Conservation (phyloP, 2,113 vertebrate species). For the Cynoglossus semilaevis region DNA sequence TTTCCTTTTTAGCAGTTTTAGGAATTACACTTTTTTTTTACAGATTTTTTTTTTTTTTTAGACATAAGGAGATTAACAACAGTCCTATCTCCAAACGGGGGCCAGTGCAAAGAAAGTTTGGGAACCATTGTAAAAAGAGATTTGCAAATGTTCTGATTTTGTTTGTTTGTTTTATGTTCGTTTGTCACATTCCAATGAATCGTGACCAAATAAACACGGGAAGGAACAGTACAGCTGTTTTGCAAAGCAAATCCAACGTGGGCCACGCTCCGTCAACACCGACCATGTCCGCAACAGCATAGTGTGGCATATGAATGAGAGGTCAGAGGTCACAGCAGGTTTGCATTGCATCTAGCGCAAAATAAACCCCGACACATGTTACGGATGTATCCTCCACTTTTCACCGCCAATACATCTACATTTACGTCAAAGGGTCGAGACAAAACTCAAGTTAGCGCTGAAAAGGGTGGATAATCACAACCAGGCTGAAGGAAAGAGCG, state of each 20-base stretch:
- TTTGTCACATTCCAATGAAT: constrained; percentile 44
- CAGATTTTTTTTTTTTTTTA: no score
- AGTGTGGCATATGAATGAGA: constrained; percentile 31
- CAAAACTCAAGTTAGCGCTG: neutral
- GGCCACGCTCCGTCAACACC: constrained; percentile 7
- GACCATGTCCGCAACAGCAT: constrained; percentile 23
- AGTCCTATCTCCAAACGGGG: no score
- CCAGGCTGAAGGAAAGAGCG: constrained; percentile 22
- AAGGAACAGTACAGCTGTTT: constrained; percentile 13
- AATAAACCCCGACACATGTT: constrained; percentile 47
- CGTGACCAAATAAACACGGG: constrained; percentile 42
- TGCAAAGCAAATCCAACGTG: constrained; percentile 1
- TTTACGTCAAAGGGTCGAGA: constrained; percentile 24
- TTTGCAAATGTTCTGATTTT: no score
- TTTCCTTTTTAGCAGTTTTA: no score
- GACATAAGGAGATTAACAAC: no score
- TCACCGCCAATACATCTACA: constrained; percentile 39
- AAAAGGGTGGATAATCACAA: constrained; percentile 30
- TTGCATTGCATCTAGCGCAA: constrained; percentile 57
- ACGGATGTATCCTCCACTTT: constrained; percentile 55
- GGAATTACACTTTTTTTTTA: no score
- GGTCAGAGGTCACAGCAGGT: constrained; percentile 69
- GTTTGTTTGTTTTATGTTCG: constrained; percentile 18
- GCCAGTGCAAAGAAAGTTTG: no score
- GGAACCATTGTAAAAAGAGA: no score